A percentile compares a stretch with the other conserved stretches of the same genome.
Conservation (phyloP, 2,113 vertebrate species). For the Clarias gariepinus region DNA sequence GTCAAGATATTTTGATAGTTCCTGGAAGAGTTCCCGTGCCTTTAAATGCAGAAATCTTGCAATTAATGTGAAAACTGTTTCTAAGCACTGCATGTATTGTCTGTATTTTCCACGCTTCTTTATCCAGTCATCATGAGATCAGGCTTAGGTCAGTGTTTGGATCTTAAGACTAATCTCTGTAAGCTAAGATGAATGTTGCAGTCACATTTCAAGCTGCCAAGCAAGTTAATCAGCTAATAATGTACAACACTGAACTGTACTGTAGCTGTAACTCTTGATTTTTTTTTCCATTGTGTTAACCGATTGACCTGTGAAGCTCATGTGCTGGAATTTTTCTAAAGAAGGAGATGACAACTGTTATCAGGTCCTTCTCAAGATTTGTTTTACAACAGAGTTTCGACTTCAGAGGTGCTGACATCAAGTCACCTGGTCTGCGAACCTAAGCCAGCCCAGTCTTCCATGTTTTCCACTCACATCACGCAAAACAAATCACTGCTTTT, state of each 20-base stretch:
- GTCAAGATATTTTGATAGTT: neutral
- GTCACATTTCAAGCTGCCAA: neutral
- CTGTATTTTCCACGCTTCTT: no score
- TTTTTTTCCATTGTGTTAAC: slow-evolving; percentile 1
- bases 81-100: neutral
- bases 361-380: neutral
- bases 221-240: neutral
- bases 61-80: neutral
- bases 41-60: neutral
- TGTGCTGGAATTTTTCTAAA: neutral
- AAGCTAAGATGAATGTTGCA: neutral
- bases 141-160: neutral
- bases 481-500: no score
- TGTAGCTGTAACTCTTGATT: neutral
- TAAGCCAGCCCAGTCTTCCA: no score
- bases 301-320: neutral
- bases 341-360: neutral
- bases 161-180: neutral
- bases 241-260: neutral
- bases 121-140: neutral
- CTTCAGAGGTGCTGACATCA: no score
- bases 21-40: neutral
- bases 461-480: no score
- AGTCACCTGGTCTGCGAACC: no score
- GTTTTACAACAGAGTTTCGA: neutral